Percentiles rank a stretch among this genome's conserved stretches.
Conservation (phyloP, 2,797 vertebrate species). For the Alca torda region DNA sequence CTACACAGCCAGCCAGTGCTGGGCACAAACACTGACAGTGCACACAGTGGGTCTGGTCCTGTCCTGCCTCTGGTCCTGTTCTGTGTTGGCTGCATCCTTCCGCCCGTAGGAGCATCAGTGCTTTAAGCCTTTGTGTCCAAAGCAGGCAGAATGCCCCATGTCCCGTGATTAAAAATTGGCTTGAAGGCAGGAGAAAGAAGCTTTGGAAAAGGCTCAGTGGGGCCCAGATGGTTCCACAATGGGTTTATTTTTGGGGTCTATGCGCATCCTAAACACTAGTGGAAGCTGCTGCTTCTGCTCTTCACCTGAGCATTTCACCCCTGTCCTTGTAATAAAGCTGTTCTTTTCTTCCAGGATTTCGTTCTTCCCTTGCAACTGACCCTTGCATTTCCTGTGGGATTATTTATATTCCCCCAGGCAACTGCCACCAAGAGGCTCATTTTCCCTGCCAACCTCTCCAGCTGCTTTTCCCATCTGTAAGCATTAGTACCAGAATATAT, state of each 20-base stretch:
- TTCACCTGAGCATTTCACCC: neutral
- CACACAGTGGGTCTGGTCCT: neutral
- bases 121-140: neutral
- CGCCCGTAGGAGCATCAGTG: neutral
- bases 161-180: neutral
- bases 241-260: neutral
- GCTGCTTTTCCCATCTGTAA: slow-evolving; percentile 32
- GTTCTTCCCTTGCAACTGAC: neutral
- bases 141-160: neutral
- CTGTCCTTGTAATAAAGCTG: neutral
- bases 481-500: neutral
- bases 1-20: neutral
- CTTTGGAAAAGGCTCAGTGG: neutral
- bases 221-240: neutral
- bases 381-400: neutral
- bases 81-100: neutral
- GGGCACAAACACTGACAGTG: neutral
- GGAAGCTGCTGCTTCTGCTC: neutral
- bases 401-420: neutral
- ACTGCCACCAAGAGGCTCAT: neutral
- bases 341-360: neutral
- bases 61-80: neutral
- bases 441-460: slow-evolving; percentile 28
- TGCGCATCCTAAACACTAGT: neutral
- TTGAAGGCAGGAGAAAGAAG: neutral